These are phyloP conservation scores for Petrolisthes manimaculis DNA, from an alignment of 2,888 invertebrate genomes.

Conservation along the genomic window DNA sequence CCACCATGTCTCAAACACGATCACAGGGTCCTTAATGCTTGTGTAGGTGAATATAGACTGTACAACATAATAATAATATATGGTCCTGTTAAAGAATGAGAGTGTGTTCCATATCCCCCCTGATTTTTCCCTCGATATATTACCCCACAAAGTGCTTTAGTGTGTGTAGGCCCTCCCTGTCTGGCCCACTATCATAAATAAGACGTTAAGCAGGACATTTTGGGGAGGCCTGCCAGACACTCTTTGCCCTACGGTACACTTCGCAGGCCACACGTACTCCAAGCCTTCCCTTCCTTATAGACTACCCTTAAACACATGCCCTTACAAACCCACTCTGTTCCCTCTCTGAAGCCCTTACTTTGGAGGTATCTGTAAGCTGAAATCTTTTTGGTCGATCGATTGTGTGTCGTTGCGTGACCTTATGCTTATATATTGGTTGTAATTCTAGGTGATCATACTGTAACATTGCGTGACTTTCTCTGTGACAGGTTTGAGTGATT, in stretches of 20 bases:
- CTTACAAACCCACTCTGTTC: background rate
- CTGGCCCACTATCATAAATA: background rate
- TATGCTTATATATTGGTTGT: background rate
- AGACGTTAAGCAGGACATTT: conserved; percentile 18
- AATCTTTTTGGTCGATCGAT: too few species aligned
- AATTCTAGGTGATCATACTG: background rate
- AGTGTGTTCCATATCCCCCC: too few species aligned
- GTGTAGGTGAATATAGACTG: too few species aligned
- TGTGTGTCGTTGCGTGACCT: too few species aligned
- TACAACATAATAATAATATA: too few species aligned
- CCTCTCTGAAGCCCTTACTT: too few species aligned
- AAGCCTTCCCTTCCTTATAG: background rate
- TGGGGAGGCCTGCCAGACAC: background rate
- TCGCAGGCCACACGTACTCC: conserved; percentile 18
- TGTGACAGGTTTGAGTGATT: too few species aligned
- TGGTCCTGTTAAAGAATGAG: too few species aligned
- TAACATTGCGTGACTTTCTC: too few species aligned
- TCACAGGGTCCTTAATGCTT: too few species aligned
- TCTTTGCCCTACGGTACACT: conserved; percentile 11
- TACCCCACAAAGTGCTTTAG: background rate
- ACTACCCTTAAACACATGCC: background rate
- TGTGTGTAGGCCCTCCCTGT: background rate
- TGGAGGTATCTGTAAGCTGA: too few species aligned
- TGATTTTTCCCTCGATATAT: background rate
- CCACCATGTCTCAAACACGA: too few species aligned